phyloP scores from a whole-genome alignment of 2,888 invertebrate species.

The Drosophila phalerata region DNA sequence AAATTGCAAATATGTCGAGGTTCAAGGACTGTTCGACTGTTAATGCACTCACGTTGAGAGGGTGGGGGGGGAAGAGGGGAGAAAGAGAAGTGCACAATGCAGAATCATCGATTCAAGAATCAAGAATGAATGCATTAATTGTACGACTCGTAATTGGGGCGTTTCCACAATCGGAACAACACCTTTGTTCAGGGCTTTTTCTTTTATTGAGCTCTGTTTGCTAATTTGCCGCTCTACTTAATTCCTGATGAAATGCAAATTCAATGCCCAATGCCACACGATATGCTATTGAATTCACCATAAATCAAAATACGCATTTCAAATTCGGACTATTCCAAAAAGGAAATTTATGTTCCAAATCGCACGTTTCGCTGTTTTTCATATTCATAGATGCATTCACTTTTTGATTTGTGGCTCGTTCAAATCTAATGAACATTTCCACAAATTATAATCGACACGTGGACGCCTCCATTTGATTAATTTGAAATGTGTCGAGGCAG shows the following conservation, averaged over 20 bases:
- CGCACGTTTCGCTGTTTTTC: conserved; percentile 50
- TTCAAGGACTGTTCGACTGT: conserved; percentile 65
- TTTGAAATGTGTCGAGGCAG: not conserved
- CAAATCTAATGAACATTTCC: conserved; percentile 42
- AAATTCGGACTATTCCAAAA: conserved; percentile 3
- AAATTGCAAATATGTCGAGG: conserved; percentile 38
- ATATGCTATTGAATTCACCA: conserved; percentile 11
- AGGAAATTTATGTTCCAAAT: conserved; percentile 43
- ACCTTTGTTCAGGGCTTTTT: conserved; percentile 20
- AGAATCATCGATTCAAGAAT: conserved; percentile 7
- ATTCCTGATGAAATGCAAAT: conserved; percentile 13
- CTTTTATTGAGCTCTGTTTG: conserved; percentile 11
- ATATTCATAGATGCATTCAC: conserved; percentile 15
- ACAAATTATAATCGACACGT: conserved; percentile 52
- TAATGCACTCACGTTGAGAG: conserved; percentile 5
- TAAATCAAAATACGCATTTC: conserved; percentile 33
- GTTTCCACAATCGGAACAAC: conserved; percentile 16
- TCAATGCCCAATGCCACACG: conserved; percentile 11
- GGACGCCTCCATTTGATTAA: conserved; percentile 60
- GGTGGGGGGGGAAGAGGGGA: not conserved
- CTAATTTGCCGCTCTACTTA: conserved; percentile 41
- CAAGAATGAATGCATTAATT: conserved; percentile 13
- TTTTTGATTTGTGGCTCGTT: conserved; percentile 51
- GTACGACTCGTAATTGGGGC: conserved; percentile 31
- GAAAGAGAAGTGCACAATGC: conserved; percentile 3